Evolutionary conservation across 2,888 invertebrate genomes (phyloP), one percentile per base, ranked within the genome.

Genomic region (Dolichomitus sp.): DNA sequence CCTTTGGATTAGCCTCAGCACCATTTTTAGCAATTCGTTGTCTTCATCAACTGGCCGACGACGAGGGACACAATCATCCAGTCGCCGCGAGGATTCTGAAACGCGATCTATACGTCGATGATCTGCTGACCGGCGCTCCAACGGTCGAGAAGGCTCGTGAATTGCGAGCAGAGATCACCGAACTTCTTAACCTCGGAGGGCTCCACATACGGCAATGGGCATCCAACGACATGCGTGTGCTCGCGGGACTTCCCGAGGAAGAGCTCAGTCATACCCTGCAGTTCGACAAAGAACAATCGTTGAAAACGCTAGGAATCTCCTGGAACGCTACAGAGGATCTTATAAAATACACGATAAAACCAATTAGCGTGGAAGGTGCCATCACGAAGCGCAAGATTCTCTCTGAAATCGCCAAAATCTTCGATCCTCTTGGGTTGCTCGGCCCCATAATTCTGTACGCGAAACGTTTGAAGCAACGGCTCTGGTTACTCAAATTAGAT

Each of bases 51-150:
- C 23, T 23, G 23, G 23, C 23, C 23, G 23, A 23, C 23, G 23
- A 23, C 23, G 23, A 23, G 70, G 19, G 40, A 33, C 52, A 33
- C 14, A 11, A 11, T 12, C 70, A 69, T 69, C 87, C 88, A 5
- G 5, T 50, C 0, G 87, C 87, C 3, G 70, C 86, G 0, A 12
- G 48, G 23, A 61, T 66, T 4, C 7, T 87, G 6, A 57, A 19
- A 11, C 45, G 68, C 4, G 86, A 89, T 50, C 80, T 88, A 6
- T 91, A 91, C 59, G 87, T 91, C 4, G 89, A 91, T 59, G 90
- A 91, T 73, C 45, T 88, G 0, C 27, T 88, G 7, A 79, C 86
- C 0, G 88, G 88, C 3, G 84, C 83, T 0, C 2, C 50, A 12
- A 73, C 61, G 0, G 9, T 63, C 1, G 78, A 72, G 4, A 48